Evolutionary conservation across 2,888 invertebrate species (phyloP).

Genomic region (Ethmia dodecea): DNA sequence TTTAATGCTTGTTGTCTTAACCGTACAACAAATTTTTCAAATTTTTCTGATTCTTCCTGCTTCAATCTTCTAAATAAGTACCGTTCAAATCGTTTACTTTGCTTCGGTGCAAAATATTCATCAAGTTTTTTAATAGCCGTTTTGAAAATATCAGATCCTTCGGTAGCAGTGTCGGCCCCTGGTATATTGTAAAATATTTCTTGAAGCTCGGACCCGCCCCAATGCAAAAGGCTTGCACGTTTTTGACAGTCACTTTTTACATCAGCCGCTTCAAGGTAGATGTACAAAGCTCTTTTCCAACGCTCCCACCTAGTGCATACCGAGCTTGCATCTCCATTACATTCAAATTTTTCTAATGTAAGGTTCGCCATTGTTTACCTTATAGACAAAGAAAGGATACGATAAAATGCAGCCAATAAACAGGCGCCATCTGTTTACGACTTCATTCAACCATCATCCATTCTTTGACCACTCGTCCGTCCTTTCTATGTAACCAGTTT

Average conservation of each 20-base stretch:
- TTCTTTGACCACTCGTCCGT: too few species aligned
- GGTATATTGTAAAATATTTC: conserved; percentile 6
- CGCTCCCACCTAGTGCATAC: conserved; percentile 7
- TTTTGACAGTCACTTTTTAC: not conserved
- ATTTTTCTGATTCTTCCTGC: conserved; percentile 20
- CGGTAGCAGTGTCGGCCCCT: not conserved
- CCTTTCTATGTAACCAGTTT: too few species aligned
- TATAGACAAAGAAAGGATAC: too few species aligned
- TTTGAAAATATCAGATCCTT: conserved; percentile 6
- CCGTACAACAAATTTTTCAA: conserved; percentile 20
- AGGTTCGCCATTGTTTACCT: not conserved
- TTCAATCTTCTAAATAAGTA: conserved; percentile 16
- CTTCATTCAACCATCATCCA: too few species aligned
- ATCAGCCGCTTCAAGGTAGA: conserved; percentile 5
- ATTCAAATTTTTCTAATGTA: conserved; percentile 8
- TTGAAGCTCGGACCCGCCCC: conserved; percentile 2
- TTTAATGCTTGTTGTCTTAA: conserved; percentile 19
- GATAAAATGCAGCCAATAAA: too few species aligned
- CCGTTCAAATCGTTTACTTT: conserved; percentile 14
- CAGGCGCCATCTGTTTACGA: too few species aligned
- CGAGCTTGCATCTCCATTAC: conserved; percentile 6
- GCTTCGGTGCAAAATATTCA: conserved; percentile 8
- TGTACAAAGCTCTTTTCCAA: conserved; percentile 5
- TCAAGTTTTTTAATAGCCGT: conserved; percentile 6
- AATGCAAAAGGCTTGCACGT: conserved; percentile 2